Conservation (phyloP, 2,113 vertebrate species). For the Orycteropus afer region DNA sequence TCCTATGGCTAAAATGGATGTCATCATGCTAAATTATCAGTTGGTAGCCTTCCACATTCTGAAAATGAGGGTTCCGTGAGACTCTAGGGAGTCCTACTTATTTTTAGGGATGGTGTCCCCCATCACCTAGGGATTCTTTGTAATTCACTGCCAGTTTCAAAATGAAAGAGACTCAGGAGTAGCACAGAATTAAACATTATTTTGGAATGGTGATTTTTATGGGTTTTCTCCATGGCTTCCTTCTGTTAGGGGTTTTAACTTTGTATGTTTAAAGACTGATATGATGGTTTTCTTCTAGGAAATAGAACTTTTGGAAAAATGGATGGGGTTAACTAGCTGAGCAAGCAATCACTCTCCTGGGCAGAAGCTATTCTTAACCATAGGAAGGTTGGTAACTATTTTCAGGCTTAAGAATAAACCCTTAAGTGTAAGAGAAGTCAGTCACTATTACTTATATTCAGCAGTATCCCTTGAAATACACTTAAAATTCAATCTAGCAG, state of each 20-base stretch:
- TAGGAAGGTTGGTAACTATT: neutral
- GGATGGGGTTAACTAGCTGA: neutral
- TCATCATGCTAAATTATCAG: neutral
- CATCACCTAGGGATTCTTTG: neutral
- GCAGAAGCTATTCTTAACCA: neutral
- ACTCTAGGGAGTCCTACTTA: neutral
- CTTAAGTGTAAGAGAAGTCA: conserved; percentile 37
- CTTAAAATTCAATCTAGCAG: conserved; percentile 1
- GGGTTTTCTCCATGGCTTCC: neutral
- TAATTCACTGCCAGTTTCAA: neutral
- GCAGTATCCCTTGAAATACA: conserved; percentile 17
- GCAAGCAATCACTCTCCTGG: neutral
- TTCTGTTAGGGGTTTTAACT: neutral
- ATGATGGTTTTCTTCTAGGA: neutral
- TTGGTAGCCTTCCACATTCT: neutral
- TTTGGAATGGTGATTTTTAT: neutral
- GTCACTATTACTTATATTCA: neutral
- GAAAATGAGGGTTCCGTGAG: neutral
- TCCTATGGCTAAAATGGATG: neutral
- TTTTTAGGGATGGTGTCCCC: neutral
- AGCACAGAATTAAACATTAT: neutral
- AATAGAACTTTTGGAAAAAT: neutral
- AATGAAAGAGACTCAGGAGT: neutral
- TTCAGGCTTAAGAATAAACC: neutral
- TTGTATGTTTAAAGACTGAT: neutral